A percentile compares a stretch with the other conserved stretches of the same genome.
Conservation (phyloP, 2,113 vertebrate genomes). For the Corythoichthys haematopterus region DNA sequence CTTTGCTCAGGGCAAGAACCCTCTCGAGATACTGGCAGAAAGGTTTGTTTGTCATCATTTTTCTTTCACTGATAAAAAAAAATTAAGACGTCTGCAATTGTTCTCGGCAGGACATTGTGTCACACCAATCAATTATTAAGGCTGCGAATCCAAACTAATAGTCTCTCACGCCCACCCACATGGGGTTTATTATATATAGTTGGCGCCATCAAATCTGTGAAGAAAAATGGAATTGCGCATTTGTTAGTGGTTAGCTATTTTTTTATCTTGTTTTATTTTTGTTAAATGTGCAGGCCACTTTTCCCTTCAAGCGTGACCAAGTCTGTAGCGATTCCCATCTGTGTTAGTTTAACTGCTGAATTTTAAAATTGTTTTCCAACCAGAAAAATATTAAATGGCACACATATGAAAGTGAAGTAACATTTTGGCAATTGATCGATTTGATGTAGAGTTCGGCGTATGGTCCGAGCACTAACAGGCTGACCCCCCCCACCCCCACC, state of each 20-base stretch:
- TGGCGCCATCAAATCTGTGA: too few species aligned
- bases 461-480: too few species aligned
- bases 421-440: not conserved
- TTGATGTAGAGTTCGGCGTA: too few species aligned
- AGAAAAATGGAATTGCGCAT: not conserved
- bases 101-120: not conserved
- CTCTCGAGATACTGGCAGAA: conserved; percentile 85
- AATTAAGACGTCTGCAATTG: not conserved
- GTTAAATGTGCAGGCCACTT: not conserved
- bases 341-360: not conserved
- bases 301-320: not conserved
- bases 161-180: not conserved
- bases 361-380: not conserved
- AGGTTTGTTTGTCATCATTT: conserved; percentile 66
- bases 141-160: not conserved
- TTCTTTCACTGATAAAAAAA: not conserved
- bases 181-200: too few species aligned
- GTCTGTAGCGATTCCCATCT: not conserved
- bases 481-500: too few species aligned
- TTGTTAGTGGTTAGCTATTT: not conserved
- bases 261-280: not conserved
- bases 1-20: conserved; percentile 81
- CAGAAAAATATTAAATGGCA: not conserved
- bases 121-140: not conserved
- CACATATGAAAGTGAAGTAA: not conserved